Evolutionary conservation across 2,113 vertebrate genomes (phyloP).

Genomic region (Sclerurus mexicanus): DNA sequence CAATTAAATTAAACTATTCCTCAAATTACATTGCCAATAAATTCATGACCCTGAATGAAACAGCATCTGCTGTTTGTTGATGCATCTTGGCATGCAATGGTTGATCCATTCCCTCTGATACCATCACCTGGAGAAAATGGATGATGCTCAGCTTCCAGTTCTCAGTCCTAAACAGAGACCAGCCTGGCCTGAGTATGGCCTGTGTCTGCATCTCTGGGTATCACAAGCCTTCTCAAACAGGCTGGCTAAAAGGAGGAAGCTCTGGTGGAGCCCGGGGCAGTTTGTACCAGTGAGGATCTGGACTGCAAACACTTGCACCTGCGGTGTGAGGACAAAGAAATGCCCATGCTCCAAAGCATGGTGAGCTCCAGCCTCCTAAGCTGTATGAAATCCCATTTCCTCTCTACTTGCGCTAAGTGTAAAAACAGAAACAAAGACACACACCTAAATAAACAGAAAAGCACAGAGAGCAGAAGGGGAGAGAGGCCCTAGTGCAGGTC

Average conservation of each 20-base stretch:
- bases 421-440: constrained; percentile 69
- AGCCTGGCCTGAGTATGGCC: background rate
- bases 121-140: background rate
- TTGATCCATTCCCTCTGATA: background rate
- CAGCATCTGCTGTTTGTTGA: background rate
- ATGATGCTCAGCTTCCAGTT: background rate
- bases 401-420: constrained; percentile 60
- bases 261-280: background rate
- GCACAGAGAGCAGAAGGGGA: constrained; percentile 36
- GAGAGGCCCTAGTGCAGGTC: constrained; percentile 31
- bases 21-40: background rate
- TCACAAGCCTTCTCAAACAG: background rate
- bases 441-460: constrained; percentile 66
- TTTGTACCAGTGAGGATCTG: background rate
- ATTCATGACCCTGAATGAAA: background rate
- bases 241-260: background rate
- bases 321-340: background rate
- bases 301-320: background rate
- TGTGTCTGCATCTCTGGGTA: background rate
- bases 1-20: background rate
- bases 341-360: background rate
- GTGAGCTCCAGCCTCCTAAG: constrained; percentile 29
- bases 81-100: background rate
- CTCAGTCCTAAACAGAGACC: background rate
- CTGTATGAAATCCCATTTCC: constrained; percentile 63